phyloP scores from a whole-genome alignment of 2,888 invertebrate genomes.

The Pasiphila rectangulata region DNA sequence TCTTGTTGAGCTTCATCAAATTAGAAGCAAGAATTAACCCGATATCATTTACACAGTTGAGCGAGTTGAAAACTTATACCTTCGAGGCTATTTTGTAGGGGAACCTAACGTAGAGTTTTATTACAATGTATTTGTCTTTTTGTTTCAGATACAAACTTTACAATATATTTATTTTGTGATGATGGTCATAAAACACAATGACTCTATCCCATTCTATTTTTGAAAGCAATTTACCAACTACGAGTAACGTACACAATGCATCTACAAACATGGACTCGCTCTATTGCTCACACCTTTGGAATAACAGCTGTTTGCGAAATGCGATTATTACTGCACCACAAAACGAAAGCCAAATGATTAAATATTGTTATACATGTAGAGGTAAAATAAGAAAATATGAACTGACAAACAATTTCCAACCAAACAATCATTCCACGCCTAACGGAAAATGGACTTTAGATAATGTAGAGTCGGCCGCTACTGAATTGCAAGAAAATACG shows the following conservation, averaged over 20 bases:
- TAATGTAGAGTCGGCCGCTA: conserved; percentile 33
- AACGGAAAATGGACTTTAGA: conserved; percentile 40
- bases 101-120: neutral
- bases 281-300: conserved; percentile 70
- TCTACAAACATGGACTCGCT: conserved; percentile 62
- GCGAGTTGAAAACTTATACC: conserved; percentile 33
- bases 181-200: conserved; percentile 47
- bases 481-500: conserved; percentile 38
- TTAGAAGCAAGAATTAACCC: conserved; percentile 14
- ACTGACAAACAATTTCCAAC: conserved; percentile 57
- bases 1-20: conserved; percentile 19
- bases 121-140: neutral
- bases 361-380: conserved; percentile 68
- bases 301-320: conserved; percentile 59
- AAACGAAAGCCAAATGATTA: conserved; percentile 53
- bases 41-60: conserved; percentile 40
- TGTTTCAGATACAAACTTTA: conserved; percentile 22
- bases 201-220: conserved; percentile 51
- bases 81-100: conserved; percentile 4
- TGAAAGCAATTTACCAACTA: conserved; percentile 46
- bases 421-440: conserved; percentile 69
- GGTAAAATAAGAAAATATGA: conserved; percentile 75
- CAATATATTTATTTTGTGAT: conserved; percentile 23
- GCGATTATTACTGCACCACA: conserved; percentile 53
- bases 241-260: conserved; percentile 45